Evolutionary conservation across 2,113 vertebrate species (phyloP), one percentile per base, ranked within the genome.

Genomic region (Sinocyclocheilus rhinocerous): DNA sequence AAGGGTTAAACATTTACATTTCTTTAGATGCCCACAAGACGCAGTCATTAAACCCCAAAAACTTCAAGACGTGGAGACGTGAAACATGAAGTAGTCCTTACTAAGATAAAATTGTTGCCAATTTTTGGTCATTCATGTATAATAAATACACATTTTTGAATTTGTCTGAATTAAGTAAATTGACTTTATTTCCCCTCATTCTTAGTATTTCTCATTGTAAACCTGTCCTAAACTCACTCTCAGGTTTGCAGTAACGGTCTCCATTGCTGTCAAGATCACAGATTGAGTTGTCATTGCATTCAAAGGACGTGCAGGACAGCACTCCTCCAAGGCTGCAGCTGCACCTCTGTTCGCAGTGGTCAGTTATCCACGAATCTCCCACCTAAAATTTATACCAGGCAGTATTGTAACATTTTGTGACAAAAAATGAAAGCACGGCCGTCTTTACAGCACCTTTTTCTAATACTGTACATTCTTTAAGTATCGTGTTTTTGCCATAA

Each of bases 301-400:
- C 67, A 88, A 95, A 94, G 1, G 57, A 4, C 26, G 20, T 48
- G 81, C 96, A 96, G 7, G 5, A 76, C 45, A 96, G 86, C 0
- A 0, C 0, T 0, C 94, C 96, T 0, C 89, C 93, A 0, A 18
- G 67, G 2, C 61, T 76, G 86, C 96, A 97, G 24, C 29, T 57
- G 39, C 96, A 97, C 0, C 26, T 92, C 4, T 90, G 26, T 0
- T 18, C 70, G 78, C 96, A 97, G 84, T 84, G 90, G 0, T 86
- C 84, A 1, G 92, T 93, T 65, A 97, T 79, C 96, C 96, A 96
- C 0, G 84, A 92, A 85, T 96, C 96, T 85, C 94, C 96, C 1
- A 92, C 88, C 96, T 97, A 83, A 16, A 77, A 87, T 70, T 42
- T 1, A 85, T 24, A 84, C 20, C 48, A 26, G 18, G 4, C 33